Percentiles rank a stretch among this genome's conserved stretches.
These are phyloP conservation scores for Sinotaia quadrata DNA, from an alignment of 2,888 invertebrate species.

Conservation along the genomic window DNA sequence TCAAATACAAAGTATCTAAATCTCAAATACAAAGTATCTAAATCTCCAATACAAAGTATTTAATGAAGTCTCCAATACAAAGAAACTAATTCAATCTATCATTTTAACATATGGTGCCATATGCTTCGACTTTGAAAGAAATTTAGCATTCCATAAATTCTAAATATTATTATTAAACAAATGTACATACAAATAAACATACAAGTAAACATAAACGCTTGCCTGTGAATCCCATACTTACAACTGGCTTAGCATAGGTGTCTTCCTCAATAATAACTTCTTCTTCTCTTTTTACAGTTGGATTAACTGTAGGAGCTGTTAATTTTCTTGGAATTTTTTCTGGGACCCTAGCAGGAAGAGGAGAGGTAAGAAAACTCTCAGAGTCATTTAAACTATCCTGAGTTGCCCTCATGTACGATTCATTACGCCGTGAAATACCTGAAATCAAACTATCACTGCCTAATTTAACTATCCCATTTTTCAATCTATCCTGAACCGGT, in stretches of 20 bases:
- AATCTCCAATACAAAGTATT: too few relatives aligned
- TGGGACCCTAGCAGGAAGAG: slow-evolving; percentile 21
- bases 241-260: slow-evolving; percentile 40
- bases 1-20: too few relatives aligned
- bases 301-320: slow-evolving; percentile 46
- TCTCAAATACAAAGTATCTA: too few relatives aligned
- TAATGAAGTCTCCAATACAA: too few relatives aligned
- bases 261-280: slow-evolving; percentile 76
- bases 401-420: slow-evolving; percentile 86
- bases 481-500: slow-evolving; percentile 69
- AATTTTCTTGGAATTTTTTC: too few relatives aligned
- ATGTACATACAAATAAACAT: too few relatives aligned
- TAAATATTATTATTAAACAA: too few relatives aligned
- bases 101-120: too few relatives aligned
- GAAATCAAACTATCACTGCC: slow-evolving; percentile 6
- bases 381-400: slow-evolving; percentile 73
- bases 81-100: too few relatives aligned
- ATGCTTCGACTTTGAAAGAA: too few relatives aligned
- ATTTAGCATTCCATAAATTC: too few relatives aligned
- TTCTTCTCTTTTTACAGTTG: slow-evolving; percentile 42
- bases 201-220: too few relatives aligned
- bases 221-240: slow-evolving; percentile 31
- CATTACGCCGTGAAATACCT: slow-evolving; percentile 79
- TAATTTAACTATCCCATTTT: slow-evolving; percentile 87
- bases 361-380: slow-evolving; percentile 22